Conservation (phyloP, 1,140 invertebrate genomes). For the Ips nitidus region DNA sequence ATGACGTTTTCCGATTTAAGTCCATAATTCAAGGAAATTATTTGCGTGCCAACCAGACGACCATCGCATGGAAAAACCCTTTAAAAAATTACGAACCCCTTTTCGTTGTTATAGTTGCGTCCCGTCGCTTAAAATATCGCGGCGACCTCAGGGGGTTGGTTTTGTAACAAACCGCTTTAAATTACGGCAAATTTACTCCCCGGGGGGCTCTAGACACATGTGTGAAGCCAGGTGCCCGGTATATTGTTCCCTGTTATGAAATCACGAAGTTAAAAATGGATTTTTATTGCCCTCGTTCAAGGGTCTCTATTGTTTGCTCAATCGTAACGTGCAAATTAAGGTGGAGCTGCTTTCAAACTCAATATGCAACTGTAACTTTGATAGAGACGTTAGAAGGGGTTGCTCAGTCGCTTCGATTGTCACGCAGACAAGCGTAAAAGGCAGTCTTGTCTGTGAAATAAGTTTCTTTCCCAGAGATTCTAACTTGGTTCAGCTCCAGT, state of each 20-base stretch:
- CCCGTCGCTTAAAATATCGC: slow-evolving; percentile 18
- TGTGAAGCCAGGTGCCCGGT: slow-evolving; percentile 20
- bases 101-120: slow-evolving; percentile 2
- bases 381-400: too few relatives aligned
- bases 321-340: too few relatives aligned
- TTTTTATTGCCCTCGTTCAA: slow-evolving; percentile 1
- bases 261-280: slow-evolving; percentile 10
- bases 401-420: too few relatives aligned
- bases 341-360: too few relatives aligned
- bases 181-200: slow-evolving; percentile 24
- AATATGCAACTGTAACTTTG: too few relatives aligned
- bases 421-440: too few relatives aligned
- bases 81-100: slow-evolving; percentile 9
- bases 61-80: slow-evolving; percentile 1
- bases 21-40: not conserved
- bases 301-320: too few relatives aligned
- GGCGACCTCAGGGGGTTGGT: slow-evolving; percentile 12
- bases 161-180: slow-evolving; percentile 24
- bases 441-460: not conserved
- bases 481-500: not conserved
- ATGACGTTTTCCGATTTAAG: not conserved
- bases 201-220: slow-evolving; percentile 20
- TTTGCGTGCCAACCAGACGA: not conserved
- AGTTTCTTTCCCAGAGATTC: not conserved
- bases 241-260: not conserved